Percentiles rank a stretch among this genome's conserved stretches.
These are phyloP conservation scores for Amiota minor DNA, from an alignment of 2,888 invertebrate species.

Conservation along the genomic window DNA sequence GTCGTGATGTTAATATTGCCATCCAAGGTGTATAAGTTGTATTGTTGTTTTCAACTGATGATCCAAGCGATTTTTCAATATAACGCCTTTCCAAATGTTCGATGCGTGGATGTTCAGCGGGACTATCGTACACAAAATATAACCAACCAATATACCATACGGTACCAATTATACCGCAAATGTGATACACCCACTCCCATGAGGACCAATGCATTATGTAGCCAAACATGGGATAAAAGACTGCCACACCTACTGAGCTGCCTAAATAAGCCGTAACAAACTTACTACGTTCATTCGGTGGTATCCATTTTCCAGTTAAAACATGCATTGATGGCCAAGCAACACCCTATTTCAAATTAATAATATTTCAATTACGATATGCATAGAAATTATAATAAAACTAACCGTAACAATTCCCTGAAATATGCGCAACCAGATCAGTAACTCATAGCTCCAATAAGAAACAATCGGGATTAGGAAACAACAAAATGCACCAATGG, in stretches of 20 bases:
- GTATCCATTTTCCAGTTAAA: conserved; percentile 87
- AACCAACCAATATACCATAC: conserved; percentile 81
- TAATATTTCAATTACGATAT: not conserved
- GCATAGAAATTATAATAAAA: not conserved
- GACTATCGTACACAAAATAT: conserved; percentile 78
- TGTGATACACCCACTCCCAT: conserved; percentile 83
- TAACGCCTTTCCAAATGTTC: conserved; percentile 76
- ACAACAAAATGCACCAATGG: conserved; percentile 78
- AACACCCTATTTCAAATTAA: conserved; percentile 74
- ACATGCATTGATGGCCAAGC: conserved; percentile 86
- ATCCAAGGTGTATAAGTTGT: conserved; percentile 78
- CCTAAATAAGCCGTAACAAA: conserved; percentile 79
- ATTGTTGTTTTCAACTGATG: conserved; percentile 69
- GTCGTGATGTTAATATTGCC: conserved; percentile 76
- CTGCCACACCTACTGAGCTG: conserved; percentile 79
- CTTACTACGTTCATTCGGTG: conserved; percentile 84
- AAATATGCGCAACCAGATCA: conserved; percentile 78
- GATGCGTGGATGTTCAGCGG: conserved; percentile 80
- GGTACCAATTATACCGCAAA: conserved; percentile 77
- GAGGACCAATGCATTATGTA: conserved; percentile 78
- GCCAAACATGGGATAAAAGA: conserved; percentile 82
- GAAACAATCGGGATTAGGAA: conserved; percentile 80
- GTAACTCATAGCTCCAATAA: conserved; percentile 75
- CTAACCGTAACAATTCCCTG: conserved; percentile 82
- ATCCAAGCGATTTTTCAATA: conserved; percentile 76